These are phyloP conservation scores for Stichodactyla helianthus DNA, from an alignment of 64 coral and sea anemone genomes.

Conservation along the genomic window DNA sequence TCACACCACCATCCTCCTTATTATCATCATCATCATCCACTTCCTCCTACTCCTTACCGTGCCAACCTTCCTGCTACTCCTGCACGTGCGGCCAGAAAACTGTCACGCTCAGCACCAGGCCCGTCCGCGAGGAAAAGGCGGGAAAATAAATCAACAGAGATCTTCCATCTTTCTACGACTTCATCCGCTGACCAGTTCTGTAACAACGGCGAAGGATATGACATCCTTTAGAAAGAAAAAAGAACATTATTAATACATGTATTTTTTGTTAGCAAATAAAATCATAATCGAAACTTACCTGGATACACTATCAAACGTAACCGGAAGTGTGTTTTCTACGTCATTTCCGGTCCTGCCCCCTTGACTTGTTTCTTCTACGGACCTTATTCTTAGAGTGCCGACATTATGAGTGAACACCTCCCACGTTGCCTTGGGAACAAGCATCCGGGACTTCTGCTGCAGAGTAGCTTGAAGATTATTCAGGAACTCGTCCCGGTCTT, in stretches of 20 bases:
- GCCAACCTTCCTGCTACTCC: constrained; percentile 85
- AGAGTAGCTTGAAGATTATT: constrained; percentile 63
- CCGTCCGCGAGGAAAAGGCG: constrained; percentile 88
- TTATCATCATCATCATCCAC: no score
- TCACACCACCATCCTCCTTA: no score
- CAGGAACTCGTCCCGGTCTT: constrained; percentile 67
- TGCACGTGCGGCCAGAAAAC: constrained; percentile 79
- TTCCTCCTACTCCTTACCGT: constrained; percentile 16
- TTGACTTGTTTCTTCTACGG: constrained; percentile 29
- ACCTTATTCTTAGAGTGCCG: constrained; percentile 28
- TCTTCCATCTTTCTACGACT: constrained; percentile 67
- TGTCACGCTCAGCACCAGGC: constrained; percentile 83
- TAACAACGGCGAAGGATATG: constrained; percentile 46
- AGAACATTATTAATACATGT: not conserved
- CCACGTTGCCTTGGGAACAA: constrained; percentile 81
- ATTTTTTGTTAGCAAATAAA: not conserved
- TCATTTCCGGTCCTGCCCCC: constrained; percentile 22
- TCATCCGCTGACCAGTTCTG: constrained; percentile 63
- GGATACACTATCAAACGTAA: constrained; percentile 20
- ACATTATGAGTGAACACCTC: constrained; percentile 70
- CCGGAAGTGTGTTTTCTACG: constrained; percentile 35
- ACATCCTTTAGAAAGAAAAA: constrained; percentile 22
- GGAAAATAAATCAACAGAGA: constrained; percentile 83
- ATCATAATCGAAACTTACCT: constrained; percentile 17
- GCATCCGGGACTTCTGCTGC: constrained; percentile 69